Evolutionary conservation across 2,888 invertebrate genomes (phyloP).

Genomic region (Meta bourneti): DNA sequence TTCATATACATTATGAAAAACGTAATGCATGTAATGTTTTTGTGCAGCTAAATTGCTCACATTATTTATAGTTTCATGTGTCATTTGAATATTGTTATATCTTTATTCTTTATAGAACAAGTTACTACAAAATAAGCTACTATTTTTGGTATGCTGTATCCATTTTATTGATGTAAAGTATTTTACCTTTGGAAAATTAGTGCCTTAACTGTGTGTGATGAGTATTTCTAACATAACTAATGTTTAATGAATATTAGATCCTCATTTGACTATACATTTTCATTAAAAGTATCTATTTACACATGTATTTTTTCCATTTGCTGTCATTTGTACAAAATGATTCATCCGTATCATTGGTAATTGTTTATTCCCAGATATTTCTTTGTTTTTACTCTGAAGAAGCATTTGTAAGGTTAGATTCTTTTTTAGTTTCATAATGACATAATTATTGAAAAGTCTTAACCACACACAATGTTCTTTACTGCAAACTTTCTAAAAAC

Average conservation of each 20-base stretch:
- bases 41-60: constrained; percentile 41
- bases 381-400: neutral
- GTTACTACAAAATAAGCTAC: neutral
- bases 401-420: constrained; percentile 1
- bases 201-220: constrained; percentile 68
- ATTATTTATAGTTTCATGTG: constrained; percentile 20
- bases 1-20: neutral
- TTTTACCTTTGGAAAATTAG: constrained; percentile 44
- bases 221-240: constrained; percentile 21
- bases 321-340: constrained; percentile 38
- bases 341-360: neutral
- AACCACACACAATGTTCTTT: constrained; percentile 26
- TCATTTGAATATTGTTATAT: constrained; percentile 32
- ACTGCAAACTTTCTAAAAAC: constrained; percentile 15
- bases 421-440: neutral
- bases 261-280: constrained; percentile 46
- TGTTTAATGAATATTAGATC: constrained; percentile 19
- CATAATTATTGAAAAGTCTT: constrained; percentile 8
- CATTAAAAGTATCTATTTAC: constrained; percentile 18
- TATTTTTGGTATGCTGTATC: constrained; percentile 29
- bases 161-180: constrained; percentile 41
- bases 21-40: constrained; percentile 1
- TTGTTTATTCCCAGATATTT: neutral
- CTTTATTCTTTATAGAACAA: constrained; percentile 15
- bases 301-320: constrained; percentile 15